Base-by-base conservation (phyloP, 2,113 vertebrate species). In the Gyps fulvus region DNA sequence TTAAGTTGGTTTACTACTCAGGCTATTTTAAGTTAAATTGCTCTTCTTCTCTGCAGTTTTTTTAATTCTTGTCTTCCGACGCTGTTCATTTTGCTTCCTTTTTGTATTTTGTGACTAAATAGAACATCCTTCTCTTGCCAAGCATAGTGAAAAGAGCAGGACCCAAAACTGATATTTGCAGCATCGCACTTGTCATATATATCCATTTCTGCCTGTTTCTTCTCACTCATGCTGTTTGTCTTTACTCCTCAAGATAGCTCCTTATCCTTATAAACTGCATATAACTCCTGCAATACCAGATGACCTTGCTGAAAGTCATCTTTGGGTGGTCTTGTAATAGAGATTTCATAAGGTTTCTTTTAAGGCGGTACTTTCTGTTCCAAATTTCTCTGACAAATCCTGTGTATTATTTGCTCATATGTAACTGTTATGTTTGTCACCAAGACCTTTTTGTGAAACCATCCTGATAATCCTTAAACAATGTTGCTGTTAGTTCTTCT, bases 241-340 rank as follows among this genome's bases (percentile, higher is more conserved):
- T 97, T 98, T 97, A 95, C 95, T 97, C 57, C 81, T 96, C 40
- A 76, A 86, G 69, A 89, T 72, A 97, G 45, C 55, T 88, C 45
- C 94, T 96, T 91, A 83, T 81, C 58, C 32, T 34, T 59, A 85
- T 71, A 88, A 92, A 76, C 9, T 88, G 45, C 66, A 93, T 82
- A 3, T 27, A 74, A 43, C 32, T 89, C 73, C 74, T 49, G 82
- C 57, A 69, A 11, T 72, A 92, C 52, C 2, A 32, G 83, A 71
- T 90, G 95, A 97, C 93, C 89, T 96, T 96, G 87, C 70, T 91
- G 84, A 94, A 96, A 96, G 83, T 92, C 67, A 77, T 57, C 84
- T 96, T 89, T 96, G 63, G 52, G 62, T 71, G 66, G 72, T 91
- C 93, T 91, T 85, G 57, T 78, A 95, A 65, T 31, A 90, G 66